A percentile compares a stretch with the other conserved stretches of the same genome.
These are phyloP conservation scores for Drosophila yakuba DNA, from an alignment of 1,140 invertebrate species.

Conservation along the genomic window DNA sequence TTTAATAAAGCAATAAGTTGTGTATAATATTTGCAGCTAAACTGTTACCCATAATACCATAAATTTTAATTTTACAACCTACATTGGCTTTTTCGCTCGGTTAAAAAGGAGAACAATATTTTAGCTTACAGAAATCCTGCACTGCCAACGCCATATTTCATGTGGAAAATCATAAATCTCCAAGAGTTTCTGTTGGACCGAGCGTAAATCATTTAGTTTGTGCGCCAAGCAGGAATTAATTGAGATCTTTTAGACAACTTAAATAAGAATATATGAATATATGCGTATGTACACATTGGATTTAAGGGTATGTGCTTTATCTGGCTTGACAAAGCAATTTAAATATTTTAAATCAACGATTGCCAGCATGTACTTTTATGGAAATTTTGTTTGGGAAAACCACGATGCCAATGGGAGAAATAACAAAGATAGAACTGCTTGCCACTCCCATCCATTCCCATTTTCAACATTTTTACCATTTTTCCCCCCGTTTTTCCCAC, in stretches of 20 bases:
- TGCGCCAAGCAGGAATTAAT: conserved; percentile 44
- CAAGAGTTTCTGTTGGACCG: conserved; percentile 7
- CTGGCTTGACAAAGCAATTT: conserved; percentile 39
- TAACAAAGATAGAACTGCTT: conserved; percentile 53
- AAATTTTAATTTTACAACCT: conserved; percentile 6
- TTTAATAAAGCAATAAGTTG: background rate
- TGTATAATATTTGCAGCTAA: background rate
- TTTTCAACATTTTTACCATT: background rate
- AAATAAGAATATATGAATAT: conserved; percentile 22
- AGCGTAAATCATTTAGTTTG: conserved; percentile 41
- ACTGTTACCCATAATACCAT: background rate
- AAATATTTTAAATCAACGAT: conserved; percentile 63
- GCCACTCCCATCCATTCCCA: conserved; percentile 7
- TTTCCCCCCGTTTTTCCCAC: background rate
- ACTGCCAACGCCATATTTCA: conserved; percentile 15
- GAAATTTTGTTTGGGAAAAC: conserved; percentile 65
- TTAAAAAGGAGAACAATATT: background rate
- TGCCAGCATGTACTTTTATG: conserved; percentile 60
- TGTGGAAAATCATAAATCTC: conserved; percentile 33
- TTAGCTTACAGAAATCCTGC: conserved; percentile 9
- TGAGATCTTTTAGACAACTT: conserved; percentile 35
- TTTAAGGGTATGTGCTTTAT: conserved; percentile 33
- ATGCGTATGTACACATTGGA: conserved; percentile 7
- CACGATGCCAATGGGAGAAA: conserved; percentile 69
- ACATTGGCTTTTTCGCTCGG: background rate